A percentile compares a stretch with the other conserved stretches of the same genome.
Conservation (phyloP, 2,888 invertebrate species). For the Perdita meconis region DNA sequence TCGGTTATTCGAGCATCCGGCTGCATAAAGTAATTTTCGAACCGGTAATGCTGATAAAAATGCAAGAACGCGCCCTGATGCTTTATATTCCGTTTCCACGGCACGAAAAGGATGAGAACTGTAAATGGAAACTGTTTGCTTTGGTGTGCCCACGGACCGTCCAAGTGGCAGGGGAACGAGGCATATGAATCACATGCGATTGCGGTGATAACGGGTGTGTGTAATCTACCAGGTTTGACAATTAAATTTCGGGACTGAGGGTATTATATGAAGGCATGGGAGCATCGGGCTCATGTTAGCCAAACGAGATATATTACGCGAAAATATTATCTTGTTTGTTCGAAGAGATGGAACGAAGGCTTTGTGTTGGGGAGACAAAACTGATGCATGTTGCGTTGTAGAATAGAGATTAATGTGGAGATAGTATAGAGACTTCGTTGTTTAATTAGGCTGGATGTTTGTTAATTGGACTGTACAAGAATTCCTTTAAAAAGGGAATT, state of each 20-base stretch:
- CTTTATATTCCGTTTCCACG: conserved; percentile 10
- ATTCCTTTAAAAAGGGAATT: too few species aligned
- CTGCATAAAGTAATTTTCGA: conserved; percentile 36
- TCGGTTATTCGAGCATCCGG: conserved; percentile 17
- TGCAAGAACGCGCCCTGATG: conserved; percentile 7
- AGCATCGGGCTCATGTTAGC: too few species aligned
- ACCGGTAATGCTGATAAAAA: conserved; percentile 43
- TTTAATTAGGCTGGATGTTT: too few species aligned
- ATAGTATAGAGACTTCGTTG: too few species aligned
- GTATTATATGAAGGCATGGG: neutral
- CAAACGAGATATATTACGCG: too few species aligned
- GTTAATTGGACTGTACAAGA: too few species aligned
- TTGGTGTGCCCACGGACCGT: neutral
- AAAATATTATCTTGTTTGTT: too few species aligned
- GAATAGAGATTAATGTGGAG: too few species aligned
- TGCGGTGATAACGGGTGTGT: neutral
- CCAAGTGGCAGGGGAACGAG: neutral
- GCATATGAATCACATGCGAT: conserved; percentile 11
- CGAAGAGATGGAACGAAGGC: too few species aligned
- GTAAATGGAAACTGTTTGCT: conserved; percentile 32
- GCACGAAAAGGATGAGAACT: conserved; percentile 16
- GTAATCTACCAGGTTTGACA: neutral
- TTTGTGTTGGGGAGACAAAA: too few species aligned
- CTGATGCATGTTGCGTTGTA: too few species aligned
- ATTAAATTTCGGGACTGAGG: neutral